Evolutionary conservation across 1,140 invertebrate genomes (phyloP).

Genomic region (Apis dorsata): DNA sequence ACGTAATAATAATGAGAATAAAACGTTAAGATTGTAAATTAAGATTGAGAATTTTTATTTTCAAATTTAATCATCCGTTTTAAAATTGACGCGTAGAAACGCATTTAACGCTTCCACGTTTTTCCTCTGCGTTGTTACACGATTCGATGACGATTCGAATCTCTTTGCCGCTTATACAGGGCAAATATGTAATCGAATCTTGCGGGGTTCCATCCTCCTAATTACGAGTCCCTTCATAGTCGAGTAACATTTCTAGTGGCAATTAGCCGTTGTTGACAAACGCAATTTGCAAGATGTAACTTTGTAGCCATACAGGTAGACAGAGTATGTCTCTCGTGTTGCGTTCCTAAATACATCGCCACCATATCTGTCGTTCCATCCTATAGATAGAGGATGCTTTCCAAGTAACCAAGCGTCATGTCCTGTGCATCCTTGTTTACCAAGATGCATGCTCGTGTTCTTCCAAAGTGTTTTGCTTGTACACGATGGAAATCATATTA

Average conservation of each 20-base stretch:
- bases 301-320: slow-evolving; percentile 65
- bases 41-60: no score
- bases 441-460: slow-evolving; percentile 21
- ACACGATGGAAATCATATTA: slow-evolving; percentile 43
- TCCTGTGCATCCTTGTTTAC: slow-evolving; percentile 41
- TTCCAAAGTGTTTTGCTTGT: slow-evolving; percentile 9
- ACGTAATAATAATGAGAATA: no score
- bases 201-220: slow-evolving; percentile 71
- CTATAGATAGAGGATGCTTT: slow-evolving; percentile 41
- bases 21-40: no score
- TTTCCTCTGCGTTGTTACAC: no score
- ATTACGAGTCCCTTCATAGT: slow-evolving; percentile 77
- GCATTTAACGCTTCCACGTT: background rate
- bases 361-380: slow-evolving; percentile 22
- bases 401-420: slow-evolving; percentile 52
- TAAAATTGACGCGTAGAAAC: no score
- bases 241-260: slow-evolving; percentile 75
- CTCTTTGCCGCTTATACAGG: background rate
- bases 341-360: slow-evolving; percentile 57
- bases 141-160: background rate
- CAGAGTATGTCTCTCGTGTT: slow-evolving; percentile 42
- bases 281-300: slow-evolving; percentile 78
- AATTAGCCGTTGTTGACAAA: slow-evolving; percentile 79
- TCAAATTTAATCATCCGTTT: no score
- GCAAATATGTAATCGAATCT: slow-evolving; percentile 73